phyloP scores from a whole-genome alignment of 1,140 invertebrate species.

The Argopecten irradians region DNA sequence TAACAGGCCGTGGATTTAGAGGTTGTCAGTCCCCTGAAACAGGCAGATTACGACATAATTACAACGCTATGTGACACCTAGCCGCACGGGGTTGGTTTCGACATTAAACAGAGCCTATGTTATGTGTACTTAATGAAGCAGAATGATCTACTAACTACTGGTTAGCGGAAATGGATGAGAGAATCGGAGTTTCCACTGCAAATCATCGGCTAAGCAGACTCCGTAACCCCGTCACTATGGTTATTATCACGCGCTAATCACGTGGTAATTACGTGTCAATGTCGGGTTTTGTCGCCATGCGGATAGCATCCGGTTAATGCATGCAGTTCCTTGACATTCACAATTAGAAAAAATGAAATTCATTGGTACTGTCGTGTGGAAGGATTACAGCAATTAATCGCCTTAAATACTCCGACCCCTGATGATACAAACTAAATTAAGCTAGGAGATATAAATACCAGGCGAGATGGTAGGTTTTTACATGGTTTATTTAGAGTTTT shows the following conservation, averaged over 20 bases:
- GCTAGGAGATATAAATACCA: too few species aligned
- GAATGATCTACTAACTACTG: background rate
- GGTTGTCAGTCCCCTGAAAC: background rate
- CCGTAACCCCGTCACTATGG: background rate
- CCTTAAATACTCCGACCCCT: too few species aligned
- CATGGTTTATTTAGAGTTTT: too few species aligned
- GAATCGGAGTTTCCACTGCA: background rate
- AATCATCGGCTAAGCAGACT: background rate
- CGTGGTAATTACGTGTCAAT: background rate
- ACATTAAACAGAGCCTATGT: background rate
- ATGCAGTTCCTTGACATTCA: background rate
- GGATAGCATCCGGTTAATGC: background rate
- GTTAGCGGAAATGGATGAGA: background rate
- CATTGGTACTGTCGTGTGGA: background rate
- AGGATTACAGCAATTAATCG: too few species aligned
- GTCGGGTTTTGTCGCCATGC: background rate
- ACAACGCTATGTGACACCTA: background rate
- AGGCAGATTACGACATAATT: background rate
- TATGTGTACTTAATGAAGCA: background rate
- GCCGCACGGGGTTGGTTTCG: background rate
- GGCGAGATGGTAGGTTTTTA: too few species aligned
- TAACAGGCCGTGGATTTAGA: background rate
- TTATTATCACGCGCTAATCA: background rate
- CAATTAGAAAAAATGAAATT: background rate
- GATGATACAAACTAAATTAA: too few species aligned